phyloP scores from a whole-genome alignment of 2,797 vertebrate species.

The Pteronotus mesoamericanus region DNA sequence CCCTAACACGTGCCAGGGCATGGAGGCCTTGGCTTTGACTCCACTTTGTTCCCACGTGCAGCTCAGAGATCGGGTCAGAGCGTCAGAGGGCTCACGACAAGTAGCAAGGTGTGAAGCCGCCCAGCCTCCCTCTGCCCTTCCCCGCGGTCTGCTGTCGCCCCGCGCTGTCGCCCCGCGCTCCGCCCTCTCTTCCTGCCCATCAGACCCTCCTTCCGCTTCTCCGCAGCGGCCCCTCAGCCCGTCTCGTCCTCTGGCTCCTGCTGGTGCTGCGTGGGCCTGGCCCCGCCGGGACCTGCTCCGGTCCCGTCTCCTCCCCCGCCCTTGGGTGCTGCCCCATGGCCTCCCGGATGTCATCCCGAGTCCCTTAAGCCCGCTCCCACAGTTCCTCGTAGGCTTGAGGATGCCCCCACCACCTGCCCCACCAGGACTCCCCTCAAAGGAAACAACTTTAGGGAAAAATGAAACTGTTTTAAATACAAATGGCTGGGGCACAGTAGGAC shows the following conservation, averaged over 20 bases:
- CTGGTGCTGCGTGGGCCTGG: not conserved
- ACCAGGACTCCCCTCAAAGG: not conserved
- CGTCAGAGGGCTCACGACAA: too few species aligned
- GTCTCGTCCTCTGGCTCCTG: not conserved
- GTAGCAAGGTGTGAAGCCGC: too few species aligned
- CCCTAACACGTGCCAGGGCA: rapidly evolving
- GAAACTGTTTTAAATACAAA: constrained; percentile 68
- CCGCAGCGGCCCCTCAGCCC: not conserved
- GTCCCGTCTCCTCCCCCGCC: not conserved
- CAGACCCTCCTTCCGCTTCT: not conserved
- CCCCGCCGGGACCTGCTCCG: not conserved
- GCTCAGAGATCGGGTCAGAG: not conserved
- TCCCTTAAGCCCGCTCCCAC: constrained; percentile 2
- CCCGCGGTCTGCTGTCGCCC: too few species aligned
- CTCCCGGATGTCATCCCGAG: not conserved
- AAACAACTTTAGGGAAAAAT: constrained; percentile 50
- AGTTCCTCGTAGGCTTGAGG: constrained; percentile 14
- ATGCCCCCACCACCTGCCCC: not conserved
- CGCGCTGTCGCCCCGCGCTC: rapidly evolving
- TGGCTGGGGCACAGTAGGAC: constrained; percentile 66
- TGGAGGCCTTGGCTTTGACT: not conserved
- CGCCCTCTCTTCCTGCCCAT: not conserved
- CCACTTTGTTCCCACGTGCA: too few species aligned
- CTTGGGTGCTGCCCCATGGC: not conserved
- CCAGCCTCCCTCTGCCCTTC: not conserved